Evolutionary conservation across 2,888 invertebrate genomes (phyloP).

Genomic region (Mylabris sibirica): DNA sequence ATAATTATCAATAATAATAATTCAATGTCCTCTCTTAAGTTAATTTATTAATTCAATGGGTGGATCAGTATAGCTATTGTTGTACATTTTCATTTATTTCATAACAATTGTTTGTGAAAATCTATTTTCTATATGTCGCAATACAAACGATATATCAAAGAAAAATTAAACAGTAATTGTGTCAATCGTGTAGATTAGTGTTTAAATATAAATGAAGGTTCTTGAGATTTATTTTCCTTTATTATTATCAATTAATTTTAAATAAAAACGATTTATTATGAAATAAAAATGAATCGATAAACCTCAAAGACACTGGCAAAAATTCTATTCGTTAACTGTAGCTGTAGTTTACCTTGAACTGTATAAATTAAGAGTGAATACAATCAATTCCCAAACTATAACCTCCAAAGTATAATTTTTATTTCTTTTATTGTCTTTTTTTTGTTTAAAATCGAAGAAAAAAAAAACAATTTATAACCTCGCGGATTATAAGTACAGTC

Average conservation of each 20-base stretch:
- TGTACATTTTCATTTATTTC: not conserved
- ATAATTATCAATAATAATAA: not conserved
- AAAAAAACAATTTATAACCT: too few relatives aligned
- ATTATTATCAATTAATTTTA: not conserved
- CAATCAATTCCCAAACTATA: not conserved
- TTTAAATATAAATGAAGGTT: not conserved
- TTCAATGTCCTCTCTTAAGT: too few relatives aligned
- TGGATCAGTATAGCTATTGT: not conserved
- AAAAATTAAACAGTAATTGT: not conserved
- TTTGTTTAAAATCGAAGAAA: not conserved
- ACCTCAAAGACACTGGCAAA: constrained; percentile 3
- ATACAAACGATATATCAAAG: not conserved
- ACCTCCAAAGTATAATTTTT: not conserved
- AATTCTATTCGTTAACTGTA: not conserved
- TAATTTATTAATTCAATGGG: not conserved
- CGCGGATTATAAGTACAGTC: too few relatives aligned
- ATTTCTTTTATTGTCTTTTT: not conserved
- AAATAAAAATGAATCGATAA: not conserved
- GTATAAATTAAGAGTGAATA: constrained; percentile 11
- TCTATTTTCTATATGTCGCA: not conserved
- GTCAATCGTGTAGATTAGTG: not conserved
- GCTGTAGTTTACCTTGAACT: constrained; percentile 17
- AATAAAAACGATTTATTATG: not conserved
- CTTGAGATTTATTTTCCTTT: not conserved
- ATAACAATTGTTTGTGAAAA: constrained; percentile 1